Percentiles rank a stretch among this genome's conserved stretches.
Evolutionary conservation across 2,113 vertebrate genomes (phyloP).

Genomic region (Rhodinocichla rosea): DNA sequence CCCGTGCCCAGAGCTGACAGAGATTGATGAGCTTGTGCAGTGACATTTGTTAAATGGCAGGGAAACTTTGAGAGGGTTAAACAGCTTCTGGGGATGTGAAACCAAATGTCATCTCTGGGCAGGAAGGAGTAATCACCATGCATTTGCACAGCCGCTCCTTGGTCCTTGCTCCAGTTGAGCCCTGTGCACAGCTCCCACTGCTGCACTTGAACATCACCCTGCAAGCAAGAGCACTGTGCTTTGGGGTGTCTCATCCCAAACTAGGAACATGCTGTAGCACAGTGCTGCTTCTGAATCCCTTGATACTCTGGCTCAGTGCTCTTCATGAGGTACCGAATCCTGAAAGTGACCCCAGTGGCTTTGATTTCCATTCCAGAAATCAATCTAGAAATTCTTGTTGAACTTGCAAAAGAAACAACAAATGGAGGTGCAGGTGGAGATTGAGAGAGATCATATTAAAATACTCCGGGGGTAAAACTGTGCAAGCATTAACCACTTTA

Average conservation of each 20-base stretch:
- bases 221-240: background rate
- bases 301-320: background rate
- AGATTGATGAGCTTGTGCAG: conserved; percentile 35
- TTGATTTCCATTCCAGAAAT: background rate
- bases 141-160: background rate
- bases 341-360: background rate
- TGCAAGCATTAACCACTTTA: background rate
- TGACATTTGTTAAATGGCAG: conserved; percentile 48
- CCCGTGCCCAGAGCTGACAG: fast-evolving
- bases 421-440: background rate
- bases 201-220: background rate
- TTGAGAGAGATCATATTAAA: background rate
- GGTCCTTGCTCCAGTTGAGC: background rate
- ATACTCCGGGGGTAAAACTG: background rate
- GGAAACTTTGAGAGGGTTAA: background rate
- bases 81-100: background rate
- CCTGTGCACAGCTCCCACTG: background rate
- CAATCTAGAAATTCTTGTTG: background rate
- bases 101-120: background rate
- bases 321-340: background rate
- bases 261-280: background rate
- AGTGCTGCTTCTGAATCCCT: background rate
- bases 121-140: background rate
- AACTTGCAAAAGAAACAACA: background rate
- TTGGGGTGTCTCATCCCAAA: background rate